phyloP scores from a whole-genome alignment of 2,797 vertebrate species.

The Hybognathus amarus region DNA sequence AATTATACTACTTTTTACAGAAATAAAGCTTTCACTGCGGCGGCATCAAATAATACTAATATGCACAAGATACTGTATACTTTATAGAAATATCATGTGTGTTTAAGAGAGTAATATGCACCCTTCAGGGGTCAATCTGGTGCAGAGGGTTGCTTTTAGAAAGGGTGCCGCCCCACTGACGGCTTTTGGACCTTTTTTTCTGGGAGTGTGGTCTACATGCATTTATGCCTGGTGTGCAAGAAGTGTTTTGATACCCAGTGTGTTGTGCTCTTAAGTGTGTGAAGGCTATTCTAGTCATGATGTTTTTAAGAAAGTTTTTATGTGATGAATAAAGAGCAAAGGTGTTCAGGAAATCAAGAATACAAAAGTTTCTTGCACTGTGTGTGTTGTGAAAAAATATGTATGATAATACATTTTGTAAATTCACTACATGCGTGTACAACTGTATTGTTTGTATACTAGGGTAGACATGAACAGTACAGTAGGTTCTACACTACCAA shows the following conservation, averaged over 20 bases:
- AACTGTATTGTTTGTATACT: no score
- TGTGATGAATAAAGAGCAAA: constrained; percentile 2
- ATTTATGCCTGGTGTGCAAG: not conserved
- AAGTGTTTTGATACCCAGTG: not conserved
- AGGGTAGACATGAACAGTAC: no score
- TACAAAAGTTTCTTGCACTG: not conserved
- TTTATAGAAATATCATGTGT: not conserved
- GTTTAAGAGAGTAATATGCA: not conserved
- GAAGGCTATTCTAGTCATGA: not conserved
- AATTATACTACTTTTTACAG: no score
- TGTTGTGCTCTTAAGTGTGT: constrained; percentile 12
- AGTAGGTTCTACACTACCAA: no score
- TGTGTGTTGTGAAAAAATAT: not conserved
- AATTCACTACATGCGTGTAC: no score
- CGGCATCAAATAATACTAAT: not conserved
- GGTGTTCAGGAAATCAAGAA: not conserved
- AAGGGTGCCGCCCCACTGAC: not conserved
- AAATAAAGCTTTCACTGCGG: not conserved
- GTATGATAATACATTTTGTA: no score
- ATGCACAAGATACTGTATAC: not conserved
- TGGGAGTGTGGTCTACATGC: not conserved
- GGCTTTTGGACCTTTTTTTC: not conserved
- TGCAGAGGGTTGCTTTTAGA: not conserved
- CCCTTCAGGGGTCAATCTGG: not conserved
- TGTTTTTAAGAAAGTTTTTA: not conserved